Percentiles rank a stretch among this genome's conserved stretches.
Evolutionary conservation across 1,140 invertebrate genomes (phyloP).

Genomic region (Trigoniulus corallinus): DNA sequence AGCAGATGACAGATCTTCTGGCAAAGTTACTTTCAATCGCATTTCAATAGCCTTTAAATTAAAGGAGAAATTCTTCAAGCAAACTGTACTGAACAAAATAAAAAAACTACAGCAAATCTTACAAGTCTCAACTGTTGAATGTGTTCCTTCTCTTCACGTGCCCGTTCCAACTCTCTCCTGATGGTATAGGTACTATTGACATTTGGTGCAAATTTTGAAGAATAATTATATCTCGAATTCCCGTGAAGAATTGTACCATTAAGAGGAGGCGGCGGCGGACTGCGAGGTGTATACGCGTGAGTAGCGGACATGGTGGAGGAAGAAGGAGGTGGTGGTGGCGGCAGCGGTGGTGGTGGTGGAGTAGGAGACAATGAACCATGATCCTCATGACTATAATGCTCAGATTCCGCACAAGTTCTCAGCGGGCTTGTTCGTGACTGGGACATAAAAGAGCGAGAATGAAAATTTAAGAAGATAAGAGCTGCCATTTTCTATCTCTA

Average conservation of each 20-base stretch:
- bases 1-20: constrained; percentile 67
- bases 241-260: not conserved
- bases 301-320: not conserved
- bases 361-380: constrained; percentile 5
- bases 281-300: not conserved
- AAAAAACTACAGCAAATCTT: constrained; percentile 20
- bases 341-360: not conserved
- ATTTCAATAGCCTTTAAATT: constrained; percentile 66
- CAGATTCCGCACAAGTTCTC: not conserved
- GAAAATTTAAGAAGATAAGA: not conserved
- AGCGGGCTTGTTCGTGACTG: constrained; percentile 5
- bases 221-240: too few relatives aligned
- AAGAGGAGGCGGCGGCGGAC: not conserved
- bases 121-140: constrained; percentile 67
- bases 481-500: too few relatives aligned
- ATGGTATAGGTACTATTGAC: constrained; percentile 80
- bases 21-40: constrained; percentile 70
- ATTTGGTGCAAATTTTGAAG: too few relatives aligned
- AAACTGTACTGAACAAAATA: not conserved
- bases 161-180: constrained; percentile 74
- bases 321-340: not conserved
- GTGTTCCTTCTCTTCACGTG: constrained; percentile 71
- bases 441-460: not conserved
- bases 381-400: not conserved
- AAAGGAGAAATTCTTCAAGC: constrained; percentile 6